Percentiles rank a stretch among this genome's conserved stretches.
phyloP scores from a whole-genome alignment of 2,888 invertebrate genomes.

The Coleophora flavipennella region DNA sequence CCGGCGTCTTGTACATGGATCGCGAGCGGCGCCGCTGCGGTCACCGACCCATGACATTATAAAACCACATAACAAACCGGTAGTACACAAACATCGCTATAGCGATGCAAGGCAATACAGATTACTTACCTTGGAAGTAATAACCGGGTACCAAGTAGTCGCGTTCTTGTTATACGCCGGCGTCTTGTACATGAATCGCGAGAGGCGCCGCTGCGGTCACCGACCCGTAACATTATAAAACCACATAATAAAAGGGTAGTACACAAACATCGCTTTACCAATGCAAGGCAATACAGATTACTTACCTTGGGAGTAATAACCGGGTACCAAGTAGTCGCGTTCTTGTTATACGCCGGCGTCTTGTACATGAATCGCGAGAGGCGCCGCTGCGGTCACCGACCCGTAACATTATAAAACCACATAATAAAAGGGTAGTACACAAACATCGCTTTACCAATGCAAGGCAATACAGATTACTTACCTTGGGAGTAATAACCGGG shows the following conservation, averaged over 20 bases:
- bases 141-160: constrained; percentile 39
- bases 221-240: too few relatives aligned
- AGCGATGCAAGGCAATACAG: background rate
- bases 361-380: constrained; percentile 51
- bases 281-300: background rate
- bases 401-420: too few relatives aligned
- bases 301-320: constrained; percentile 61
- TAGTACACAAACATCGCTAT: too few relatives aligned
- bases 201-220: constrained; percentile 33
- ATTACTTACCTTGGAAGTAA: constrained; percentile 53
- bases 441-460: too few relatives aligned
- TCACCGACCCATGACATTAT: too few relatives aligned
- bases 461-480: constrained; percentile 12
- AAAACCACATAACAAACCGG: too few relatives aligned
- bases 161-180: constrained; percentile 52
- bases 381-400: constrained; percentile 26
- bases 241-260: too few relatives aligned
- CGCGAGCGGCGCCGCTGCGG: too few relatives aligned
- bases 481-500: constrained; percentile 64
- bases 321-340: constrained; percentile 34
- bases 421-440: too few relatives aligned
- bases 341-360: constrained; percentile 56
- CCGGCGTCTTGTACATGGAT: too few relatives aligned
- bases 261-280: too few relatives aligned
- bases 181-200: constrained; percentile 52